phyloP scores from a whole-genome alignment of 2,113 vertebrate species.

The Pongo pygmaeus region DNA sequence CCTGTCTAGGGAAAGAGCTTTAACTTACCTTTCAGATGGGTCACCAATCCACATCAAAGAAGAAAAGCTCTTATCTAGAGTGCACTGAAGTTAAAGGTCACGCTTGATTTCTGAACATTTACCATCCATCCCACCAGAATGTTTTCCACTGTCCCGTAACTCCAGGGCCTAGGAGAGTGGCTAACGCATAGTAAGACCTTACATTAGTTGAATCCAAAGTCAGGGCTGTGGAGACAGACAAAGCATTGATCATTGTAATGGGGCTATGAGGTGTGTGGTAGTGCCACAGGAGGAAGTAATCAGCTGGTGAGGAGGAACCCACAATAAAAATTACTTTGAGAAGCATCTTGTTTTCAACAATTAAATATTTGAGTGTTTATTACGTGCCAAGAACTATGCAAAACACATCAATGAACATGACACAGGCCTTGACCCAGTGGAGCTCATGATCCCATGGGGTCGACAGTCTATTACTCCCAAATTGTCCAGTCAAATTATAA shows the following conservation, averaged over 20 bases:
- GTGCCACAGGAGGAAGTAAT: not conserved
- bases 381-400: not conserved
- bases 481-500: not conserved
- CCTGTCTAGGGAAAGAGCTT: not conserved
- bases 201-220: not conserved
- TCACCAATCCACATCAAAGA: not conserved
- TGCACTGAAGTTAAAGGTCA: not conserved
- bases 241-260: not conserved
- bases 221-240: not conserved
- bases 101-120: not conserved
- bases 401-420: slow-evolving; percentile 3
- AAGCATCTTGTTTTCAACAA: not conserved
- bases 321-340: not conserved
- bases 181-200: not conserved
- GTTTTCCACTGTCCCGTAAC: not conserved
- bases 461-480: not conserved
- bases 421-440: not conserved
- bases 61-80: not conserved
- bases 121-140: not conserved
- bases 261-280: not conserved
- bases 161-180: not conserved
- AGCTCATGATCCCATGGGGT: not conserved
- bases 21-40: not conserved
- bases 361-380: slow-evolving; percentile 4
- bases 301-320: not conserved